phyloP scores from a whole-genome alignment of 2,888 invertebrate genomes.

The Drosophila ochracea region DNA sequence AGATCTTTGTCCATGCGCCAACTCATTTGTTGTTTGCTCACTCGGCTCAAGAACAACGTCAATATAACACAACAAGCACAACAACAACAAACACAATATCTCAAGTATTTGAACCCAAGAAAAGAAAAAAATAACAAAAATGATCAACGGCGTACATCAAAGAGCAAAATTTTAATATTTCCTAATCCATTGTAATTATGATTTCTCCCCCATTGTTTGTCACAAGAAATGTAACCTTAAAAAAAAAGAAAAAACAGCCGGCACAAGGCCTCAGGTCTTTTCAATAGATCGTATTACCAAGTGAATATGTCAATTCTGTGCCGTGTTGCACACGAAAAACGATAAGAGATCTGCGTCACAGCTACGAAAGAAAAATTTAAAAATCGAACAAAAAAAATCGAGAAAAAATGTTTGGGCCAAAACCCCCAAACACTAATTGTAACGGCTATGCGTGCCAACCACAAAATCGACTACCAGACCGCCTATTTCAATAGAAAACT shows the following conservation, averaged over 20 bases:
- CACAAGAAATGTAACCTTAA: slow-evolving; percentile 70
- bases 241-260: slow-evolving; percentile 24
- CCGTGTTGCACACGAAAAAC: slow-evolving; percentile 46
- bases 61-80: slow-evolving; percentile 44
- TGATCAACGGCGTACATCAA: slow-evolving; percentile 64
- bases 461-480: slow-evolving; percentile 53
- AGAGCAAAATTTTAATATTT: slow-evolving; percentile 71
- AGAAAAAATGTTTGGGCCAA: slow-evolving; percentile 19
- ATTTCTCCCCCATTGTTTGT: slow-evolving; percentile 71
- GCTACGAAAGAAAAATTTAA: slow-evolving; percentile 13
- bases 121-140: slow-evolving; percentile 3
- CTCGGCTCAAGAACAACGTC: slow-evolving; percentile 55
- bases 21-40: slow-evolving; percentile 69
- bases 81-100: slow-evolving; percentile 29
- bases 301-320: slow-evolving; percentile 77
- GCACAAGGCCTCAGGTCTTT: slow-evolving; percentile 39
- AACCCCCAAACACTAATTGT: slow-evolving; percentile 54
- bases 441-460: slow-evolving; percentile 54
- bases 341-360: slow-evolving; percentile 75
- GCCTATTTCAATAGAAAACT: slow-evolving; percentile 60
- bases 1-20: slow-evolving; percentile 69
- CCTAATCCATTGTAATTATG: slow-evolving; percentile 80
- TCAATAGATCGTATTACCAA: slow-evolving; percentile 72
- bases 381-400: slow-evolving; percentile 5
- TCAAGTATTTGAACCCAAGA: slow-evolving; percentile 48